Percentiles rank a stretch among this genome's conserved stretches.
Evolutionary conservation across 2,113 vertebrate species (phyloP).

Genomic region (Phaethon lepturus): DNA sequence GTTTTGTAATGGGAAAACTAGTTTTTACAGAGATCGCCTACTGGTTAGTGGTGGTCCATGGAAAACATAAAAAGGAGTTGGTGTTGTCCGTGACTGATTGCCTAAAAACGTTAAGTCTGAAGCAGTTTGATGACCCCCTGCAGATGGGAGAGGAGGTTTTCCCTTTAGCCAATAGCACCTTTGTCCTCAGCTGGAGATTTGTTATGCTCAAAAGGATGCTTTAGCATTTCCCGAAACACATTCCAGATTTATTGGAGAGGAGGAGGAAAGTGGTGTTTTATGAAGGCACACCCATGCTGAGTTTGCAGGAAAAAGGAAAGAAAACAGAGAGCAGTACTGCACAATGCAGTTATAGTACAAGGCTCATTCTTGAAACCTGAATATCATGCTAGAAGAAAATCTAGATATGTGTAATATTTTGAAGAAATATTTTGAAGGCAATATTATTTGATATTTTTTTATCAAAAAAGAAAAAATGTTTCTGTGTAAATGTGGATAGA

Average conservation of each 20-base stretch:
- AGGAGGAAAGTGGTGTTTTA: conserved; percentile 69
- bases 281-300: conserved; percentile 87
- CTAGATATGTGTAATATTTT: conserved; percentile 80
- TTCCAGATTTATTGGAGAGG: conserved; percentile 56
- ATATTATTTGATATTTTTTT: conserved; percentile 72
- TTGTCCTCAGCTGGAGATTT: not conserved
- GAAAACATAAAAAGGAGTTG: not conserved
- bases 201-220: conserved; percentile 47
- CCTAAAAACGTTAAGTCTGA: not conserved
- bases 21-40: not conserved
- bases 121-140: not conserved
- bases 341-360: conserved; percentile 77
- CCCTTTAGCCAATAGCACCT: not conserved
- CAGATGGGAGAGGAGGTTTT: not conserved
- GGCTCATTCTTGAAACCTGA: conserved; percentile 85
- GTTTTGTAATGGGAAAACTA: not conserved
- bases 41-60: not conserved
- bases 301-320: conserved; percentile 73
- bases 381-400: conserved; percentile 85
- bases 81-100: not conserved
- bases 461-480: conserved; percentile 70
- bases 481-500: conserved; percentile 72
- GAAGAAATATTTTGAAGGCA: conserved; percentile 82
- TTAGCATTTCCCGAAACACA: conserved; percentile 52
- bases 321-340: conserved; percentile 73